These are phyloP conservation scores for Chiloscyllium plagiosum DNA, from an alignment of 2,113 vertebrate genomes.

Conservation along the genomic window DNA sequence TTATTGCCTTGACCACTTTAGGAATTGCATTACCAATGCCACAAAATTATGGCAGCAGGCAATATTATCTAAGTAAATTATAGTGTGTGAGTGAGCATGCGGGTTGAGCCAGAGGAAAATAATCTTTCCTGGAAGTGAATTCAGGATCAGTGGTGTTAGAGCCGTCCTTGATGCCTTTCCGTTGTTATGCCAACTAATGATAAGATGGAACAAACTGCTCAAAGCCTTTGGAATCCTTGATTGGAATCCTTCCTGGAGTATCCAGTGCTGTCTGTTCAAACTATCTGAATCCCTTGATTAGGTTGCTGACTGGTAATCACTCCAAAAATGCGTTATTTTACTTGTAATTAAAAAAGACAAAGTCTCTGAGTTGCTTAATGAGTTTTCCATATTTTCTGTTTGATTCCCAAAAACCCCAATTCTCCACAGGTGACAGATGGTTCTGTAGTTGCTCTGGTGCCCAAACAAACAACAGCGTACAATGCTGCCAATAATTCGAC, in stretches of 20 bases:
- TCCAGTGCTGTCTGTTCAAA: not conserved
- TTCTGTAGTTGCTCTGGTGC: constrained; percentile 86
- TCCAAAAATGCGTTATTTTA: not conserved
- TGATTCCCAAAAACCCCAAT: not conserved
- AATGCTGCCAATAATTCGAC: constrained; percentile 96
- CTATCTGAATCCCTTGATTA: not conserved
- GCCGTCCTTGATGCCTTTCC: not conserved
- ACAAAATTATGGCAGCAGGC: not conserved
- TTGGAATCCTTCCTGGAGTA: not conserved
- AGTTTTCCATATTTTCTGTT: constrained; percentile 8
- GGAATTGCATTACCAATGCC: no score
- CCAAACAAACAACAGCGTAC: constrained; percentile 95
- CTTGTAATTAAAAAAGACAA: not conserved
- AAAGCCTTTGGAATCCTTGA: not conserved
- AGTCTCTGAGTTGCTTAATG: constrained; percentile 12
- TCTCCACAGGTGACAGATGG: constrained; percentile 79
- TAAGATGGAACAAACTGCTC: not conserved
- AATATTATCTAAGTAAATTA: not conserved
- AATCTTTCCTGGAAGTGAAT: not conserved
- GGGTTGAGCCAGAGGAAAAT: not conserved
- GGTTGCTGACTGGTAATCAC: not conserved
- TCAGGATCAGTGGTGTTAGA: not conserved
- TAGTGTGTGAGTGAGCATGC: no score
- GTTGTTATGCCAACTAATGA: not conserved
- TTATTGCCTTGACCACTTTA: not conserved